Percentiles rank a stretch among this genome's conserved stretches.
These are phyloP conservation scores for Tangachromis dhanisi DNA, from an alignment of 2,113 vertebrate species.

Conservation along the genomic window DNA sequence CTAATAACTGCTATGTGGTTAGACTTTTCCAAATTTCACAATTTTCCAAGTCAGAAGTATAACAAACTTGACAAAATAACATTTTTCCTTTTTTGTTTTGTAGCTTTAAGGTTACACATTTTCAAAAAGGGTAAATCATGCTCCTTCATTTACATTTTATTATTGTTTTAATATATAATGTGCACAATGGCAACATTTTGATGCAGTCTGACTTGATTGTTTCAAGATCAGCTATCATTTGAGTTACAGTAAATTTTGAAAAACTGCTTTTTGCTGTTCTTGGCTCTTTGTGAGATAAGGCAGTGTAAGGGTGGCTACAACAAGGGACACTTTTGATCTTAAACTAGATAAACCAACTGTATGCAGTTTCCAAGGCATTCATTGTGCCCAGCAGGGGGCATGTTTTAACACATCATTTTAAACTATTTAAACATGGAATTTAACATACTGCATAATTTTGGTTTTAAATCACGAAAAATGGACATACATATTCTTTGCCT, in stretches of 20 bases:
- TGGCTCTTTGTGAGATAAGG: neutral
- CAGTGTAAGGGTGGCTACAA: neutral
- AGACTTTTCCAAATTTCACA: neutral
- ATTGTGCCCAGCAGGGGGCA: constrained; percentile 37
- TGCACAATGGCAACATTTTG: neutral
- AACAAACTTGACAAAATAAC: neutral
- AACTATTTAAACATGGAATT: neutral
- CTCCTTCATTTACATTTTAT: neutral
- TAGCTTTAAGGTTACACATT: neutral
- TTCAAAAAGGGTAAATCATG: neutral
- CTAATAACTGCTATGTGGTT: neutral
- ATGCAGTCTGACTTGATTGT: neutral
- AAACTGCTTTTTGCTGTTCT: neutral
- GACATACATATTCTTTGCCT: neutral
- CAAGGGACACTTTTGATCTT: neutral
- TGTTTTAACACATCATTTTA: constrained; percentile 2
- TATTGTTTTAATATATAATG: neutral
- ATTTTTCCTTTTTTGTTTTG: neutral
- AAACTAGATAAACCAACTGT: neutral
- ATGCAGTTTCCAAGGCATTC: neutral
- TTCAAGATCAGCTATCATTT: neutral
- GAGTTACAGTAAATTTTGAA: neutral
- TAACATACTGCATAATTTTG: neutral
- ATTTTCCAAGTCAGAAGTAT: neutral
- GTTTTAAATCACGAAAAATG: neutral